These are phyloP conservation scores for Volucella zonaria DNA, from an alignment of 2,888 invertebrate species.

Conservation along the genomic window DNA sequence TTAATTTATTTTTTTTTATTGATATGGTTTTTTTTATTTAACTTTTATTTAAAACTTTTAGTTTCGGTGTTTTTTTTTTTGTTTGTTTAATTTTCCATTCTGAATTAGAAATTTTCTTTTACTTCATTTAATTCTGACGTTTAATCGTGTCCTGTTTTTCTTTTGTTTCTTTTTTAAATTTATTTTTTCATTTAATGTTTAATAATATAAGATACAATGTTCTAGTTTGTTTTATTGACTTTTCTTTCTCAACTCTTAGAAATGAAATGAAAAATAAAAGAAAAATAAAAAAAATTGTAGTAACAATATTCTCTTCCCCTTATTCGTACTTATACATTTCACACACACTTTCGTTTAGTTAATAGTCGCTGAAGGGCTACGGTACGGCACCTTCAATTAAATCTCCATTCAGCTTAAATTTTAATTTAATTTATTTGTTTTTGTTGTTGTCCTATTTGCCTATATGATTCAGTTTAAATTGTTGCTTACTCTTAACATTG, in stretches of 20 bases:
- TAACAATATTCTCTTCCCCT: conserved; percentile 57
- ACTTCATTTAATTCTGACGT: conserved; percentile 47
- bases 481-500: conserved; percentile 50
- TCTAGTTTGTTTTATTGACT: conserved; percentile 52
- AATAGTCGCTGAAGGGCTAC: conserved; percentile 61
- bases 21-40: conserved; percentile 73
- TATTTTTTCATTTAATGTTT: too few species aligned
- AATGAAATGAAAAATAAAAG: conserved; percentile 50
- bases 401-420: conserved; percentile 36
- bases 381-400: conserved; percentile 26
- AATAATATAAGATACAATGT: conserved; percentile 60
- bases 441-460: conserved; percentile 18
- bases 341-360: conserved; percentile 36
- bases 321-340: conserved; percentile 11
- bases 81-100: conserved; percentile 20
- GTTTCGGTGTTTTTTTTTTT: conserved; percentile 44
- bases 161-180: conserved; percentile 14
- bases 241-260: conserved; percentile 59
- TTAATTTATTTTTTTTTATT: conserved; percentile 66
- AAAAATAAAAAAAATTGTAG: conserved; percentile 31
- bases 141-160: conserved; percentile 53
- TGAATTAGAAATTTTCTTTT: conserved; percentile 58
- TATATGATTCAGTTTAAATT: conserved; percentile 60
- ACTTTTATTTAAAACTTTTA: conserved; percentile 69
- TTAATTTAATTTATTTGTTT: conserved; percentile 25